phyloP scores from a whole-genome alignment of 1,140 invertebrate species.

The Sminthurides bifidus region DNA sequence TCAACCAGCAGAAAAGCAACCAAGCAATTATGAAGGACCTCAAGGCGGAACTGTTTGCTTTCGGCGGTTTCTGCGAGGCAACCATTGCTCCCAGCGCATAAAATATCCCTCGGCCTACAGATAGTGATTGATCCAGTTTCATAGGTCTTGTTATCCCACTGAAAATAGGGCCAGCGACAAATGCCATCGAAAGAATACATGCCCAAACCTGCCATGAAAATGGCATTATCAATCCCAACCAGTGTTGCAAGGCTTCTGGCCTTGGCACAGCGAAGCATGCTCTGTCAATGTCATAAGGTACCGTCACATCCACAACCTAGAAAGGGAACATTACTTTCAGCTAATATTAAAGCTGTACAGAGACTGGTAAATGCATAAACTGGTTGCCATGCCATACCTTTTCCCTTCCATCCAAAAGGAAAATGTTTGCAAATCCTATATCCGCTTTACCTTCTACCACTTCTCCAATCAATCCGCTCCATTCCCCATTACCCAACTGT shows the following conservation, averaged over 20 bases:
- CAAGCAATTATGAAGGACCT: constrained; percentile 28
- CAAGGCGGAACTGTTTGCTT: constrained; percentile 23
- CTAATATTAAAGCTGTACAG: background rate
- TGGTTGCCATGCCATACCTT: constrained; percentile 9
- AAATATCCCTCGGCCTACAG: constrained; percentile 25
- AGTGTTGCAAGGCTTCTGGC: constrained; percentile 30
- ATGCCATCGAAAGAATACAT: constrained; percentile 27
- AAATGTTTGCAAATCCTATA: constrained; percentile 33
- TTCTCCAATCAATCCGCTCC: constrained; percentile 34
- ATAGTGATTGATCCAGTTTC: constrained; percentile 19
- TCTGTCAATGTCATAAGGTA: constrained; percentile 29
- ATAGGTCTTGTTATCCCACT: constrained; percentile 24
- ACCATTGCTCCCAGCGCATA: constrained; percentile 29
- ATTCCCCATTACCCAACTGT: constrained; percentile 30
- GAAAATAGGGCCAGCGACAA: constrained; percentile 27
- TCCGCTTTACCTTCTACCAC: constrained; percentile 27
- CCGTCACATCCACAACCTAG: constrained; percentile 30
- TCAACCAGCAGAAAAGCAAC: constrained; percentile 30
- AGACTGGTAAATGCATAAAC: background rate
- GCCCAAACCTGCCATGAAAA: constrained; percentile 32
- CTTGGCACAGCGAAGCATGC: constrained; percentile 30
- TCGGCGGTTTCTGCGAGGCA: constrained; percentile 20
- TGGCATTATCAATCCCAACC: constrained; percentile 29
- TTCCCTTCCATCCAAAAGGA: constrained; percentile 32
- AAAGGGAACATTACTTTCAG: background rate